Conservation (phyloP, 1,140 invertebrate species). For the Marisa cornuarietis region DNA sequence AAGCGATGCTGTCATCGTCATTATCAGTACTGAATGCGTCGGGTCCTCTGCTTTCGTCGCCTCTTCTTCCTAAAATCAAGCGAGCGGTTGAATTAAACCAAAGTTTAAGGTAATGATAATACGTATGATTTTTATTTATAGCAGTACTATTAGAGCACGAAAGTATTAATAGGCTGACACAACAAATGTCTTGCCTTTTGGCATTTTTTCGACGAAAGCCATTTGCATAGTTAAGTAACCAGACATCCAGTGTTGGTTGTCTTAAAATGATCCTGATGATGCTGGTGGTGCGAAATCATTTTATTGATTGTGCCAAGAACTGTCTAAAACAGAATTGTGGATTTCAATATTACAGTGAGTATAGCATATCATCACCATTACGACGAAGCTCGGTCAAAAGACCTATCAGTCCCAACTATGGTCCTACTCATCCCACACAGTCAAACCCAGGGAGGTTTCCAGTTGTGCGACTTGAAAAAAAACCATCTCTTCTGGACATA, state of each 20-base stretch:
- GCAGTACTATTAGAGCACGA: too few species aligned
- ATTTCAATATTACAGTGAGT: too few species aligned
- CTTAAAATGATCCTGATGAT: too few species aligned
- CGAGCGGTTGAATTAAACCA: conserved; percentile 27
- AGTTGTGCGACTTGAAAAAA: conserved; percentile 25
- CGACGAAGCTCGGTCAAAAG: not conserved
- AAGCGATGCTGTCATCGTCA: not conserved
- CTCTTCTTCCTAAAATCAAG: conserved; percentile 30
- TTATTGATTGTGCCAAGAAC: too few species aligned
- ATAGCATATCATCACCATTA: not conserved
- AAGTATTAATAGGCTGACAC: too few species aligned
- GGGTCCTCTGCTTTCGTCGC: conserved; percentile 26
- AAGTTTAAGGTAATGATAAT: conserved; percentile 10
- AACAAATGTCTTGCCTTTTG: too few species aligned
- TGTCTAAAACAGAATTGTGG: too few species aligned
- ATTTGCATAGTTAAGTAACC: too few species aligned
- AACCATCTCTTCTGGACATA: conserved; percentile 20
- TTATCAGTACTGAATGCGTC: conserved; percentile 21
- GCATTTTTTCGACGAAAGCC: too few species aligned
- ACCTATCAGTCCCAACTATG: conserved; percentile 20
- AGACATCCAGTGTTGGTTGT: too few species aligned
- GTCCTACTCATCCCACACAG: conserved; percentile 24
- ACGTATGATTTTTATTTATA: too few species aligned
- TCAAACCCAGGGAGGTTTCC: conserved; percentile 28
- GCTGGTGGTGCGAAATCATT: too few species aligned